phyloP scores from a whole-genome alignment of 2,888 invertebrate species.

The Pomacea canaliculata region DNA sequence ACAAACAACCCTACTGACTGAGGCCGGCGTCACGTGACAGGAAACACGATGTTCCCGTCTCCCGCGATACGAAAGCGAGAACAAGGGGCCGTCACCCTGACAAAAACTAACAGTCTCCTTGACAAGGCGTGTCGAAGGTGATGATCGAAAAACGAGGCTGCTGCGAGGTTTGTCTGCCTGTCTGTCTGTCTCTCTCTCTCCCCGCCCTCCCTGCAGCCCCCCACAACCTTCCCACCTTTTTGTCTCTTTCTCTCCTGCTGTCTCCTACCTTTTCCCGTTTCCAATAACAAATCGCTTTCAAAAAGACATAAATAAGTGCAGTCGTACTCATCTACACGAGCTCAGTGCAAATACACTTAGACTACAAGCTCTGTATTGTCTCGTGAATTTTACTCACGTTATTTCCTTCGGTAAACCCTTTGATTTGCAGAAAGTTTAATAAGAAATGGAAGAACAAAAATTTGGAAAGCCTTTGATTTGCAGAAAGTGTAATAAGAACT shows the following conservation, averaged over 20 bases:
- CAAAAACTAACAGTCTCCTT: slow-evolving; percentile 18
- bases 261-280: too few relatives aligned
- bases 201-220: not conserved
- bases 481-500: too few relatives aligned
- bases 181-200: not conserved
- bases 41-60: slow-evolving; percentile 7
- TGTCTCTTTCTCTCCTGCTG: not conserved
- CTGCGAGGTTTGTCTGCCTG: not conserved
- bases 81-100: slow-evolving; percentile 12
- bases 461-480: too few relatives aligned
- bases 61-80: slow-evolving; percentile 9
- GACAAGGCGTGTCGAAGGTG: slow-evolving; percentile 19
- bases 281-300: too few relatives aligned
- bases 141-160: slow-evolving; percentile 1
- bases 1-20: slow-evolving; percentile 23
- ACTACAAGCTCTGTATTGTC: too few relatives aligned
- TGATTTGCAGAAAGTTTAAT: too few relatives aligned
- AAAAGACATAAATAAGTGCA: not conserved
- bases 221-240: not conserved
- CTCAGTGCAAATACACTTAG: not conserved
- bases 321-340: not conserved
- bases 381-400: too few relatives aligned
- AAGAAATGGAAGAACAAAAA: too few relatives aligned
- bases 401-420: too few relatives aligned
- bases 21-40: slow-evolving; percentile 21